phyloP scores from a whole-genome alignment of 2,888 invertebrate genomes.

The Rotaria magnacalcarata region DNA sequence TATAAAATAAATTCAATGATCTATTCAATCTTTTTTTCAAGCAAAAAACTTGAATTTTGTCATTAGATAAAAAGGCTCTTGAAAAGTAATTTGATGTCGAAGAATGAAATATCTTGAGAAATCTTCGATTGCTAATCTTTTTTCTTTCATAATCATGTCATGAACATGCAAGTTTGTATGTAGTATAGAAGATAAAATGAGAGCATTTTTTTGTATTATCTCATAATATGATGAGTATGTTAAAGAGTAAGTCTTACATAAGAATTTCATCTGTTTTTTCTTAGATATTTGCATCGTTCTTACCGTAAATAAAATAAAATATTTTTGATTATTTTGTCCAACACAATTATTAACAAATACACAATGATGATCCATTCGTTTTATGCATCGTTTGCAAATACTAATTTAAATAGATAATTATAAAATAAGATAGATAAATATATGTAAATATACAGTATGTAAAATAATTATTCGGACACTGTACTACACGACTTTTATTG shows the following conservation, averaged over 20 bases:
- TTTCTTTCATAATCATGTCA: not conserved
- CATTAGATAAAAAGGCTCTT: too few relatives aligned
- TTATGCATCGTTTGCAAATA: conserved; percentile 33
- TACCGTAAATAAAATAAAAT: conserved; percentile 81
- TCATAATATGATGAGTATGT: too few relatives aligned
- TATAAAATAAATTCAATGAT: too few relatives aligned
- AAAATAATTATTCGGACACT: too few relatives aligned
- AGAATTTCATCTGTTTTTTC: not conserved
- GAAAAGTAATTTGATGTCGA: too few relatives aligned
- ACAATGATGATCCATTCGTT: conserved; percentile 46
- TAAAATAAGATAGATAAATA: conserved; percentile 64
- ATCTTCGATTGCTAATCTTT: not conserved
- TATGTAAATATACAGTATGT: too few relatives aligned
- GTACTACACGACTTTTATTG: too few relatives aligned
- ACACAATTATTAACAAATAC: conserved; percentile 90
- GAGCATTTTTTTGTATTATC: not conserved
- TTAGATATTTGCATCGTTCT: conserved; percentile 58
- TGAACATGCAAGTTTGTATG: not conserved
- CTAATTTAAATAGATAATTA: conserved; percentile 42
- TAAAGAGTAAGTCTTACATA: too few relatives aligned
- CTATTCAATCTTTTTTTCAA: too few relatives aligned
- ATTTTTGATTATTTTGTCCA: conserved; percentile 98
- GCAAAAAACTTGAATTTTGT: too few relatives aligned
- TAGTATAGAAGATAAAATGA: too few relatives aligned
- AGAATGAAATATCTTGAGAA: too few relatives aligned